Base-by-base conservation (phyloP, 2,888 invertebrate genomes). In the Stenodema calcarata region DNA sequence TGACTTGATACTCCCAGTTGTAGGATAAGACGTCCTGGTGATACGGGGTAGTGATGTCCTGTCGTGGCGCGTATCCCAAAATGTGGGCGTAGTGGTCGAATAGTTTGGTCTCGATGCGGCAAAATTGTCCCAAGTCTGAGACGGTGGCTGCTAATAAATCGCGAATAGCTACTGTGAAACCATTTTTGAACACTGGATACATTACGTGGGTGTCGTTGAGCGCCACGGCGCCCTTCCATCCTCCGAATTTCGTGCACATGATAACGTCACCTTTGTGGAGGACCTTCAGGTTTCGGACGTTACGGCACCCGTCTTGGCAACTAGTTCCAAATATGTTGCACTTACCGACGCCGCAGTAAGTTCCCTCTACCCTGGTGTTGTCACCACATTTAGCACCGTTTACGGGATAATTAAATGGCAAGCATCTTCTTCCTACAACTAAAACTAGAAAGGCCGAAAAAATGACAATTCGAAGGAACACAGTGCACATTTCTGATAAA, bases 311-410 rank as follows among this genome's bases (percentile, higher is more conserved):
- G 6, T 54, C 80, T 28, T 28, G 7, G 18, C 80, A 80, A 6
- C n/a, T 14, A 7, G 80, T 80, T 18, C 80, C 80, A 16, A 80
- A 80, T 16, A 80, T 16, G 35, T 54, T 54, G 80, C 80, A 80
- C 50, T 28, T 54, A 14, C 80, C 54, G 6, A 80, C n/a, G 18
- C 80, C 80, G 12, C 80, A 80, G 54, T 80, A 80, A 0, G 54
- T 54, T 7, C 80, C 80, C 16, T 80, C 54, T 6, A 80, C 80
- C 30, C 80, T 30, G 6, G 80, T 76, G 27, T 85, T 76, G 30
- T 76, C 75, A 27, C 76, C 85, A 30, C 85, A 85, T 23, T 85
- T 75, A 2, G 54, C 50, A 0, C 80, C 80, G n/a, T 80, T 80
- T 4, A 50, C 23, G 12, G 54, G 6, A 42, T 80, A 80, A 28